A percentile compares a stretch with the other conserved stretches of the same genome.
These are phyloP conservation scores for Papilio polyxenes DNA, from an alignment of 1,140 invertebrate species.

Conservation along the genomic window DNA sequence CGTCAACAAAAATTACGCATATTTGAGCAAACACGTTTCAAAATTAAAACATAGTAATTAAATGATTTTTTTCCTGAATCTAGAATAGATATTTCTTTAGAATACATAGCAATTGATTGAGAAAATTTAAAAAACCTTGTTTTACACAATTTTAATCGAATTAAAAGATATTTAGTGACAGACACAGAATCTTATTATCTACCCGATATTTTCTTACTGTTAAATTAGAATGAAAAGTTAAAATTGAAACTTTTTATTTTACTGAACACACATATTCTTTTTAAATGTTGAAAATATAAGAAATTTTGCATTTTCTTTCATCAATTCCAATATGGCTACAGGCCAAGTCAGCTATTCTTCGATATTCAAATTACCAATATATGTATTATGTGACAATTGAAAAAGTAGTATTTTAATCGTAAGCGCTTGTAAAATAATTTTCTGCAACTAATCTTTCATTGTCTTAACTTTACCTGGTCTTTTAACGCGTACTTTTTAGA, in stretches of 20 bases:
- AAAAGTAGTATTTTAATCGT: no score
- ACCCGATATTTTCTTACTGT: background rate
- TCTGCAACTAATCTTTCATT: no score
- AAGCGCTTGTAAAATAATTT: no score
- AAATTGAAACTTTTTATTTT: background rate
- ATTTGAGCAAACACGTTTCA: no score
- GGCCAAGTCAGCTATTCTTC: background rate
- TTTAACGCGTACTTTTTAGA: background rate
- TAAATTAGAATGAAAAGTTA: conserved; percentile 18
- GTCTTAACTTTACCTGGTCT: no score
- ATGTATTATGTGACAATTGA: background rate
- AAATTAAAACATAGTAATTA: no score
- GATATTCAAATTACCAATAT: conserved; percentile 9
- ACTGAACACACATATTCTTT: background rate
- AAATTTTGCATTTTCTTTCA: background rate
- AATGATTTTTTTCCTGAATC: no score
- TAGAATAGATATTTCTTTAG: no score
- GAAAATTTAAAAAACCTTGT: no score
- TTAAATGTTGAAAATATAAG: conserved; percentile 9
- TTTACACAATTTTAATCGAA: background rate
- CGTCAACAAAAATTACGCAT: no score
- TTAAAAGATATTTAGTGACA: background rate
- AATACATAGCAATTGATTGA: no score
- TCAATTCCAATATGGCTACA: conserved; percentile 8
- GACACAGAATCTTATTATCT: background rate